Evolutionary conservation across 2,113 vertebrate species (phyloP).

Genomic region (Corydoras maculifer): DNA sequence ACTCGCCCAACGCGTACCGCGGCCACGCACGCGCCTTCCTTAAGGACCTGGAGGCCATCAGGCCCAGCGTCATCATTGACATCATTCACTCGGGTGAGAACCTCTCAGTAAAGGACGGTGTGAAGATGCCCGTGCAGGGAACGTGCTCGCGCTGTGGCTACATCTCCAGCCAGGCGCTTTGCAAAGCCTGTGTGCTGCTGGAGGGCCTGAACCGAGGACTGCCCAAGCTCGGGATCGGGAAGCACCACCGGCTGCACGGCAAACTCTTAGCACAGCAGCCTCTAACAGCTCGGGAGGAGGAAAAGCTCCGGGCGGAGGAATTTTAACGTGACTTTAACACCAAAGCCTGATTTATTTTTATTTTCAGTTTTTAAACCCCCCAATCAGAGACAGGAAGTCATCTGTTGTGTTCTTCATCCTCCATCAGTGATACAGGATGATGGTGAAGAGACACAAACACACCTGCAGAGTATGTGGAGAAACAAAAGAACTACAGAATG

Average conservation of each 20-base stretch:
- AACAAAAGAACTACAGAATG: no score
- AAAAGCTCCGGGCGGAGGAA: constrained; percentile 59
- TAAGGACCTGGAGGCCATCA: constrained; percentile 75
- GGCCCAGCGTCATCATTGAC: constrained; percentile 78
- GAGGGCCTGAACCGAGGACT: constrained; percentile 79
- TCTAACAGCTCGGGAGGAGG: constrained; percentile 60
- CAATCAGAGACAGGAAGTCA: no score
- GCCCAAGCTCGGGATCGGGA: constrained; percentile 77
- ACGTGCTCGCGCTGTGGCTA: constrained; percentile 76
- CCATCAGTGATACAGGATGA: no score
- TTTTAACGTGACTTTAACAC: constrained; percentile 45
- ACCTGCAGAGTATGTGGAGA: no score
- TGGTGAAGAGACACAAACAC: no score
- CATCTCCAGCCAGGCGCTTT: constrained; percentile 78
- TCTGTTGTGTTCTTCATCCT: no score
- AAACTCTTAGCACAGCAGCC: constrained; percentile 67
- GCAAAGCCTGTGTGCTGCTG: constrained; percentile 80
- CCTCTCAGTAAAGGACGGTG: constrained; percentile 69
- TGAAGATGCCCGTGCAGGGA: constrained; percentile 75
- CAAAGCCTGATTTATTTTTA: no score
- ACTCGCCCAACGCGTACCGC: constrained; percentile 82
- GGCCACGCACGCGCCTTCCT: constrained; percentile 76
- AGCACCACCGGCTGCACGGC: constrained; percentile 71
- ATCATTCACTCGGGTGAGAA: constrained; percentile 82
- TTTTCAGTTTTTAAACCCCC: no score